phyloP scores from a whole-genome alignment of 2,888 invertebrate genomes.

The Lordiphosa andalusiaca region DNA sequence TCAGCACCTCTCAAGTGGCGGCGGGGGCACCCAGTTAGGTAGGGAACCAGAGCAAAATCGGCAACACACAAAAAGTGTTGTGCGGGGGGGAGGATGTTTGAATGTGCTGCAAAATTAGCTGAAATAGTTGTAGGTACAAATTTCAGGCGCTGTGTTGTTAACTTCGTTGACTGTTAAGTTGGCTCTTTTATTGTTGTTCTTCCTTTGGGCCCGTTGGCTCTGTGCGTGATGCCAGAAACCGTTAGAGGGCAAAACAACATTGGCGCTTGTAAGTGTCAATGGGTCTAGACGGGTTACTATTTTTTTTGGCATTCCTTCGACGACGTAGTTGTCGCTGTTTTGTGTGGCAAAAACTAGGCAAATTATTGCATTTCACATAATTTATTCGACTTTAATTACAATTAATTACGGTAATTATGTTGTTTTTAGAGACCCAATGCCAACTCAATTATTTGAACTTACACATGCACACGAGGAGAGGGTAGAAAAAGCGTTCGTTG shows the following conservation, averaged over 20 bases:
- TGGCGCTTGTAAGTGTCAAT: conserved; percentile 68
- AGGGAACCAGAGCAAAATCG: conserved; percentile 1
- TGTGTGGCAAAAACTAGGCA: conserved; percentile 30
- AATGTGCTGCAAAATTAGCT: conserved; percentile 71
- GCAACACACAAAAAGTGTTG: conserved; percentile 35
- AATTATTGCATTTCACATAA: conserved; percentile 63
- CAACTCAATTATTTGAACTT: conserved; percentile 72
- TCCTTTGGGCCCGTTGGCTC: conserved; percentile 6
- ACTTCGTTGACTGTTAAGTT: conserved; percentile 10
- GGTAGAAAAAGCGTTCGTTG: conserved; percentile 24
- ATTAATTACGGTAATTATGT: conserved; percentile 75
- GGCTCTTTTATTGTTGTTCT: conserved; percentile 34
- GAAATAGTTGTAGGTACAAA: conserved; percentile 76
- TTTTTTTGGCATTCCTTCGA: conserved; percentile 29
- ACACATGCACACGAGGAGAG: conserved; percentile 35
- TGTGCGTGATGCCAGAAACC: conserved; percentile 67
- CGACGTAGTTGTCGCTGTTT: conserved; percentile 28
- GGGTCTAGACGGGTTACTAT: conserved; percentile 31
- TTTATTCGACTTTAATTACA: conserved; percentile 74
- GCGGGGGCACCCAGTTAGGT: background rate
- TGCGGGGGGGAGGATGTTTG: conserved; percentile 38
- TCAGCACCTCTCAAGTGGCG: conserved; percentile 58
- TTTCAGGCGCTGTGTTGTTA: conserved; percentile 63
- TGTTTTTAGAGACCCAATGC: conserved; percentile 71
- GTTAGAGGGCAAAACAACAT: conserved; percentile 62